phyloP scores from a whole-genome alignment of 1,140 invertebrate species.

The Drosophila elegans region DNA sequence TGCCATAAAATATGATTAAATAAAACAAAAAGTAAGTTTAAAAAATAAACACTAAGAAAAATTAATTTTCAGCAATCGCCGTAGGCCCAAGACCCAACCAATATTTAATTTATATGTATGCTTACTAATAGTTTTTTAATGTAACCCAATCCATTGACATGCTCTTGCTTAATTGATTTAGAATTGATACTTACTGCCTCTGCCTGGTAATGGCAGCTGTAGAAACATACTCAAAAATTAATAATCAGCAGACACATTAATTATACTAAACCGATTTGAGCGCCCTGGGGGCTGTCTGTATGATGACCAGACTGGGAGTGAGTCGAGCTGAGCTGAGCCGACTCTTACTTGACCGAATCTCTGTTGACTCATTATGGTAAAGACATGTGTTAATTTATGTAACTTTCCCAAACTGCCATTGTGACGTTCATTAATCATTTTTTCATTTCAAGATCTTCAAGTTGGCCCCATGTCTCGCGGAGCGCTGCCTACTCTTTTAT shows the following conservation, averaged over 20 bases:
- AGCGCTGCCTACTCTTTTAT: constrained; percentile 70
- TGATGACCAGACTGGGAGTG: constrained; percentile 16
- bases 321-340: not conserved
- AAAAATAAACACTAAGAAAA: too few species aligned
- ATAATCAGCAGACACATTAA: constrained; percentile 60
- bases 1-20: too few species aligned
- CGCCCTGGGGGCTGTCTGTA: constrained; percentile 18
- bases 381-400: constrained; percentile 84
- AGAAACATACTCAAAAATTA: constrained; percentile 23
- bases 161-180: constrained; percentile 38
- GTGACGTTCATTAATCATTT: constrained; percentile 79
- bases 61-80: too few species aligned
- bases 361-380: constrained; percentile 71
- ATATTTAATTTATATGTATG: not conserved
- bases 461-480: constrained; percentile 35
- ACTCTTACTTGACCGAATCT: constrained; percentile 36
- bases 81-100: not conserved
- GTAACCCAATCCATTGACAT: constrained; percentile 12
- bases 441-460: constrained; percentile 45
- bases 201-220: constrained; percentile 2
- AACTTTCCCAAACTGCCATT: constrained; percentile 75
- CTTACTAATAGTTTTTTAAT: constrained; percentile 27
- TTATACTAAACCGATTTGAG: constrained; percentile 62
- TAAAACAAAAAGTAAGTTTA: too few species aligned
- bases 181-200: constrained; percentile 27